These are phyloP conservation scores for Cervus canadensis DNA, from an alignment of 2,113 vertebrate species.

Conservation along the genomic window DNA sequence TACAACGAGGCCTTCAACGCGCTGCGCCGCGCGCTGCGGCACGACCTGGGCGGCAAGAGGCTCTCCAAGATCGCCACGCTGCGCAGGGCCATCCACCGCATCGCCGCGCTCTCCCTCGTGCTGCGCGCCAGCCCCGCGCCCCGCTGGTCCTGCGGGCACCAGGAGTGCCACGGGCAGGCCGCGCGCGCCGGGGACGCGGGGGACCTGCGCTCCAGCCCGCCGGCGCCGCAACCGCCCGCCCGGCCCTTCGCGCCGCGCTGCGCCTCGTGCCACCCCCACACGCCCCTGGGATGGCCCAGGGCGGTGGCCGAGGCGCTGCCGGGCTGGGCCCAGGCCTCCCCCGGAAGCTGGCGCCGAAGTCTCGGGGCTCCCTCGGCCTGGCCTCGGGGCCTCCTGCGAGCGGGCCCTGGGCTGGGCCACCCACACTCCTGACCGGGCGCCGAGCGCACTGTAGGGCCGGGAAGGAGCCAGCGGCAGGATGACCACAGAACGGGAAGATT, in stretches of 20 bases:
- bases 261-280: slow-evolving; percentile 51
- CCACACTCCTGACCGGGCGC: slow-evolving; percentile 75
- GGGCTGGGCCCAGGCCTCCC: not conserved
- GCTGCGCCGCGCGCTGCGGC: slow-evolving; percentile 89
- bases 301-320: not conserved
- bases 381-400: slow-evolving; percentile 76
- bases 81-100: slow-evolving; percentile 93
- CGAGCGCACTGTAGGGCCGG: not conserved
- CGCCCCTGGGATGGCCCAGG: slow-evolving; percentile 3
- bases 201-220: not conserved
- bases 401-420: slow-evolving; percentile 68
- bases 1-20: slow-evolving; percentile 98
- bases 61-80: slow-evolving; percentile 97
- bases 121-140: slow-evolving; percentile 75
- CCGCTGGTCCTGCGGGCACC: slow-evolving; percentile 81
- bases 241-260: not conserved
- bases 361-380: slow-evolving; percentile 65
- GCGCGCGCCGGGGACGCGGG: not conserved
- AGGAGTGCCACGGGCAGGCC: slow-evolving; percentile 80
- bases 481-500: not conserved
- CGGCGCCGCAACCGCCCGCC: not conserved
- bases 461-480: not conserved
- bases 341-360: slow-evolving; percentile 64
- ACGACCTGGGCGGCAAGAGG: slow-evolving; percentile 93
- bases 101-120: slow-evolving; percentile 89